A percentile compares a stretch with the other conserved stretches of the same genome.
phyloP scores from a whole-genome alignment of 2,797 vertebrate species.

The Brachyrhaphis roseni region DNA sequence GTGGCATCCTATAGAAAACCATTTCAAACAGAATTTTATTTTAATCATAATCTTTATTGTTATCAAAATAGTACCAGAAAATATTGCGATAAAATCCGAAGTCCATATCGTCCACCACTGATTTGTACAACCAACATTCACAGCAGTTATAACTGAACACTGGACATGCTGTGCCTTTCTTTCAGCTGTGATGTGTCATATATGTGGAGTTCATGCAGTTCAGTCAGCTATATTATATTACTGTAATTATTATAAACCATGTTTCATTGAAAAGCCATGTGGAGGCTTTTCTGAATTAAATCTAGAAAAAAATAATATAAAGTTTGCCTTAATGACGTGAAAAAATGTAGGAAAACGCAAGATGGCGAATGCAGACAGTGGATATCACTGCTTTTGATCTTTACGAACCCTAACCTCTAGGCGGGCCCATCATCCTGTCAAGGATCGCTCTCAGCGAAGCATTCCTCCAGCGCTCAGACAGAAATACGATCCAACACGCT shows the following conservation, averaged over 20 bases:
- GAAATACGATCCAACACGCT: constrained; percentile 22
- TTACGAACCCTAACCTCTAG: not conserved
- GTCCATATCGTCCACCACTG: no score
- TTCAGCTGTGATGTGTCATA: not conserved
- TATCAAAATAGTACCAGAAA: no score
- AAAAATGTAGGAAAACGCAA: not conserved
- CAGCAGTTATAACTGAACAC: not conserved
- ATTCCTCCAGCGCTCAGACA: not conserved
- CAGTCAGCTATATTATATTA: not conserved
- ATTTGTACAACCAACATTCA: not conserved
- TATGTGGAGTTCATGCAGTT: not conserved
- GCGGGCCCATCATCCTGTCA: not conserved
- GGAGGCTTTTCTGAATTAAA: not conserved
- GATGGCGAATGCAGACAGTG: not conserved
- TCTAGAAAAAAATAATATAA: not conserved
- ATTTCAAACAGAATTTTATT: no score
- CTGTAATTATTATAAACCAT: not conserved
- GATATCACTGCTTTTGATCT: constrained; percentile 5
- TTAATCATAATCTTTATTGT: no score
- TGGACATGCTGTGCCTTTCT: not conserved
- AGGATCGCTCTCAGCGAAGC: not conserved
- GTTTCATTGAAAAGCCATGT: not conserved
- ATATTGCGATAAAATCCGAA: no score
- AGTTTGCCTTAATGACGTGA: not conserved
- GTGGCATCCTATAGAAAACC: no score